Conservation (phyloP, 1,140 invertebrate genomes). For the Artemia franciscana region DNA sequence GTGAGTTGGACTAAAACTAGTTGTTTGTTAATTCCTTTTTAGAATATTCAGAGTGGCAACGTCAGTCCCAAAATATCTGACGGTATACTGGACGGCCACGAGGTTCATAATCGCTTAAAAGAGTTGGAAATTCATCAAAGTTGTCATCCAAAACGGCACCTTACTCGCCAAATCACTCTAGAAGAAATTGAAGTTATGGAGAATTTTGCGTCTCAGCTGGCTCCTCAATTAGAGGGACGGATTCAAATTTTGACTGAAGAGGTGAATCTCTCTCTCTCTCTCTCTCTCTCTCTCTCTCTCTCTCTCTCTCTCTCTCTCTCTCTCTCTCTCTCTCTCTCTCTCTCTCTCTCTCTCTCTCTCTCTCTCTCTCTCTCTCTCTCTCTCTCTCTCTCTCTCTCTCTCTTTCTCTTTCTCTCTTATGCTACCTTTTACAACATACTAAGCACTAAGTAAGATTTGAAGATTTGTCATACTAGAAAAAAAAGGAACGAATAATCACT, state of each 20-base stretch:
- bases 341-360: no score
- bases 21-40: slow-evolving; percentile 2
- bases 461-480: no score
- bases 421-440: no score
- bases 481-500: no score
- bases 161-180: slow-evolving; percentile 40
- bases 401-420: no score
- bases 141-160: slow-evolving; percentile 18
- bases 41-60: background rate
- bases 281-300: no score
- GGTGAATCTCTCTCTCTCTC: no score
- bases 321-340: no score
- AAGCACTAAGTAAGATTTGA: no score
- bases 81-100: background rate
- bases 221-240: slow-evolving; percentile 44
- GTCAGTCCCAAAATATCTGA: slow-evolving; percentile 1
- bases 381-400: no score
- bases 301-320: no score
- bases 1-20: slow-evolving; percentile 3
- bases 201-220: slow-evolving; percentile 43
- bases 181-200: slow-evolving; percentile 38
- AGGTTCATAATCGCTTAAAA: slow-evolving; percentile 4
- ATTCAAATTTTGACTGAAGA: slow-evolving; percentile 44
- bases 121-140: slow-evolving; percentile 17
- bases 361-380: no score